Evolutionary conservation across 1,140 invertebrate species (phyloP), one percentile per base, ranked within the genome.

Genomic region (Belonocnema kinseyi): DNA sequence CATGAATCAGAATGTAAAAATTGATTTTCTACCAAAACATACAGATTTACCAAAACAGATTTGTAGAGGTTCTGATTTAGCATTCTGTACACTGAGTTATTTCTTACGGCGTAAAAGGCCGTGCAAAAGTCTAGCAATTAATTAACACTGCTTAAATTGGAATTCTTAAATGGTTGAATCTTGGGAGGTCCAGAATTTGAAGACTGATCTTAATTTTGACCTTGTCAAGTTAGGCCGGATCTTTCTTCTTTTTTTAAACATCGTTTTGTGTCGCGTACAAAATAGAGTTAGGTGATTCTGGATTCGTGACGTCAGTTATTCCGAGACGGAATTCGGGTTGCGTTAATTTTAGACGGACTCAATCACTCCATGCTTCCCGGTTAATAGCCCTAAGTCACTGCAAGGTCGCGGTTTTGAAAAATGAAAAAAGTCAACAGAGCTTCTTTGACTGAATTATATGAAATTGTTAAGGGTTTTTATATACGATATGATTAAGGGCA

Each of bases 301-400:
- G 16, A 40, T n/a, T 66, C 40, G 26, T 66, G 61, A 66, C 61
- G 61, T 66, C 61, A 66, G 61, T 46, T 66, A 33, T 33, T 21
- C 61, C 61, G 61, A 66, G 61, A 66, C 61, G 26, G 61, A 66
- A 66, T 66, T 26, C 61, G 61, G 46, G 61, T 66, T 26, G 61
- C 33, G 61, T 66, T 66, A 66, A 66, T 66, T 66, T 66, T 66
- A 66, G 61, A 66, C 11, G 16, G 17, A 46, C 40, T 46, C 26
- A 66, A 4, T 66, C 58, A 58, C 58, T 33, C 58, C 21, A 40
- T 16, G 16, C 16, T 66, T 61, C 12, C 17, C 58, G 21, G 58
- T 33, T 66, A 33, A 66, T 66, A 33, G 58, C 33, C 61, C 26
- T 66, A 33, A 66, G 61, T 66, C 61, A 66, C 33, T 16, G 61